Evolutionary conservation across 2,888 invertebrate species (phyloP).

Genomic region (Molorchus minor): DNA sequence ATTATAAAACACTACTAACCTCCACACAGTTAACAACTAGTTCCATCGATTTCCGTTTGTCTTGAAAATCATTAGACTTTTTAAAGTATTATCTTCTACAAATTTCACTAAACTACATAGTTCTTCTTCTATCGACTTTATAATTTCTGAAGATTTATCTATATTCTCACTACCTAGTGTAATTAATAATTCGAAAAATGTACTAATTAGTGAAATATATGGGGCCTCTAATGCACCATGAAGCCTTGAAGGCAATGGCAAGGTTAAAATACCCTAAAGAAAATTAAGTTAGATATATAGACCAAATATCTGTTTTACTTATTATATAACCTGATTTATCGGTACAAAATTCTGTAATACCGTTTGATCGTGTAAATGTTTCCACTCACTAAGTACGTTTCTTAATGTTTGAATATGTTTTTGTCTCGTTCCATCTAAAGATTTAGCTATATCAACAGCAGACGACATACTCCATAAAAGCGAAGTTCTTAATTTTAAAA

Average conservation of each 20-base stretch:
- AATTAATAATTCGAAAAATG: conserved; percentile 51
- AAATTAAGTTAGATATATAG: conserved; percentile 3
- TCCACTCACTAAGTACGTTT: conserved; percentile 51
- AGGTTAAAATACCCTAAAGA: conserved; percentile 51
- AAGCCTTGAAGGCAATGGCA: conserved; percentile 57
- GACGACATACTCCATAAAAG: conserved; percentile 50
- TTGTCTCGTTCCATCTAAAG: conserved; percentile 50
- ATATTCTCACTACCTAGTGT: conserved; percentile 38
- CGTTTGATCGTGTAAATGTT: conserved; percentile 41
- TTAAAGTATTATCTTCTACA: conserved; percentile 57
- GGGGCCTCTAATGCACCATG: conserved; percentile 52
- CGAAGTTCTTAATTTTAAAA: conserved; percentile 53
- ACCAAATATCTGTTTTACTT: neutral
- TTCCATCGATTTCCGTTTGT: conserved; percentile 65
- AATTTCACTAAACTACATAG: conserved; percentile 57
- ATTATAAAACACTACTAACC: conserved; percentile 59
- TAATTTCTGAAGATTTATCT: conserved; percentile 33
- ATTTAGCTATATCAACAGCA: conserved; percentile 53
- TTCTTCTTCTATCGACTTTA: conserved; percentile 35
- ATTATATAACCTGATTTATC: conserved; percentile 37
- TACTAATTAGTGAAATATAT: conserved; percentile 51
- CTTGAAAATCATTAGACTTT: conserved; percentile 59
- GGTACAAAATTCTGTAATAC: conserved; percentile 36
- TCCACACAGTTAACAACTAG: conserved; percentile 70
- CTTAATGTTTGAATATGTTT: conserved; percentile 50